Evolutionary conservation across 1,140 invertebrate genomes (phyloP), one percentile per base, ranked within the genome.

Genomic region (Triops cancriformis): DNA sequence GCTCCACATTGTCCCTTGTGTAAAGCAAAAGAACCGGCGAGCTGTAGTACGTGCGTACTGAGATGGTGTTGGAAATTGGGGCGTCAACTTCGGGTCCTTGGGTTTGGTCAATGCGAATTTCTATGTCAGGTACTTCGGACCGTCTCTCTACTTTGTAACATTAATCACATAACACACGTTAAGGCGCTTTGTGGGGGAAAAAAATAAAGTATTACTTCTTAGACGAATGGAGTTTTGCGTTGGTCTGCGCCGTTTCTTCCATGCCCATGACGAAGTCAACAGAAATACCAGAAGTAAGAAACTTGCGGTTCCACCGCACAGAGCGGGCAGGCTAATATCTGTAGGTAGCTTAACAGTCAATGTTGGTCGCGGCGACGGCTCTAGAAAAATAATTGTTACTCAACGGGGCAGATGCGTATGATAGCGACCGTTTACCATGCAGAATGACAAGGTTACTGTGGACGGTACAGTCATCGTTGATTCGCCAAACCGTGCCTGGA

Each of bases 401-500:
- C 31, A 2, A 2, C 6, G 23, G 51, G 23, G 18, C 6, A 14
- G 51, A 64, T 23, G 14, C 14, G 14, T 64, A 64, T 64, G 14
- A 64, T 23, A 64, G 51, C 14, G 51, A 18, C 10, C 23, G 51
- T 18, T 64, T 64, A 64, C 51, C 51, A 64, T 64, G 51, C 51
- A 64, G 51, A 64, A 64, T 64, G 14, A 64, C 51, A 64, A 64
- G 51, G 51, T 64, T 64, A 14, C 51, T 64, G 14, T 64, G 51
- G 51, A 64, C 51, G 10, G 51, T 64, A 64, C 51, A 64, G 3
- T 18, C 51, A 64, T 64, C 51, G 14, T 64, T 9, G 6, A 64
- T 64, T 64, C 51, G 51, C 51, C 51, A 64, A 23, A 64, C 51
- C 51, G 51, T 64, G 51, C 51, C 51, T 64, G 51, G 51, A 64